A percentile compares a stretch with the other conserved stretches of the same genome.
These are phyloP conservation scores for Oenanthe melanoleuca DNA, from an alignment of 2,113 vertebrate genomes.

Conservation along the genomic window DNA sequence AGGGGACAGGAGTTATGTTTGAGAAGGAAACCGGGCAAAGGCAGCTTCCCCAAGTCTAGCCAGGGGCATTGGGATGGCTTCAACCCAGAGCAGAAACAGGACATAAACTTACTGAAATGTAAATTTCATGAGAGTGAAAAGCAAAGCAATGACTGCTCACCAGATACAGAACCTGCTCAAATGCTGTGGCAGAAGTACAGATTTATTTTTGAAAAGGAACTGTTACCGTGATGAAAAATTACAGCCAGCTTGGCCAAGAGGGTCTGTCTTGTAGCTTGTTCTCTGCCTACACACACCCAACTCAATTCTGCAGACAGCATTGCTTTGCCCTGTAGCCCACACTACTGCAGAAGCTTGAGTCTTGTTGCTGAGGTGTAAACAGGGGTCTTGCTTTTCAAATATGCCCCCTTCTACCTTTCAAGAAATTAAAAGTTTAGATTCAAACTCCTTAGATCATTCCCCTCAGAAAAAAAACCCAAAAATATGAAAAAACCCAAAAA, in stretches of 20 bases:
- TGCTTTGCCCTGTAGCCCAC: not conserved
- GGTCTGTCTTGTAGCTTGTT: not conserved
- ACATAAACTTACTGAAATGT: not conserved
- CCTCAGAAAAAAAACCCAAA: rapidly evolving
- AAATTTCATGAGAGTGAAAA: no score
- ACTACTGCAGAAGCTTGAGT: not conserved
- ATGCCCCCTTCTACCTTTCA: not conserved
- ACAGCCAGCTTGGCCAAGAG: not conserved
- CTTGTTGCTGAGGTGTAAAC: not conserved
- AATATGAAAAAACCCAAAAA: no score
- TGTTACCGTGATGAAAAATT: not conserved
- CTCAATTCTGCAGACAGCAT: rapidly evolving
- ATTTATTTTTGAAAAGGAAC: not conserved
- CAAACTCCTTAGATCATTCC: not conserved
- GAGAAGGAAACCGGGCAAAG: not conserved
- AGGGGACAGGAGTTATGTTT: not conserved
- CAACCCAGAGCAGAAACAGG: not conserved
- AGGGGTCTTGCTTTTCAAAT: not conserved
- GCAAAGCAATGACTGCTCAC: not conserved
- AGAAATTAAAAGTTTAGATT: not conserved
- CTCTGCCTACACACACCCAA: not conserved
- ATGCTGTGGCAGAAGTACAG: not conserved
- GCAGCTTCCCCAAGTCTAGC: not conserved
- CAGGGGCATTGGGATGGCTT: not conserved
- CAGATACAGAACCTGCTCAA: not conserved